Conservation (phyloP, 2,797 vertebrate genomes). For the Varecia variegata region DNA sequence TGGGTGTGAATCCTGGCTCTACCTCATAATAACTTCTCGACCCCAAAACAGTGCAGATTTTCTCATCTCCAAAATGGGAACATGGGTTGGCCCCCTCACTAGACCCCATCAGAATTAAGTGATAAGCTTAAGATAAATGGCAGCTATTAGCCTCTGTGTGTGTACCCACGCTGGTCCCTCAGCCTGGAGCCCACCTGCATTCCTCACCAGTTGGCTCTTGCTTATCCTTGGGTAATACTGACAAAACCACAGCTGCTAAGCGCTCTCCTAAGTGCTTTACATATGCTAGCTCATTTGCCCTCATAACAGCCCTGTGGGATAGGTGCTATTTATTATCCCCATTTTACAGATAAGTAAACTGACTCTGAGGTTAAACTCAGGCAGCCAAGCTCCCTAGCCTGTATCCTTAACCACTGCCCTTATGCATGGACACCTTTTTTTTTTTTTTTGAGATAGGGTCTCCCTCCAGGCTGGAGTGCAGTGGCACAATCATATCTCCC, state of each 20-base stretch:
- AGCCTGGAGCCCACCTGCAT: background rate
- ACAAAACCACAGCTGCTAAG: background rate
- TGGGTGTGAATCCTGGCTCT: background rate
- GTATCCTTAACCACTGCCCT: background rate
- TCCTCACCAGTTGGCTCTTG: background rate
- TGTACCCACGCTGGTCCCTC: background rate
- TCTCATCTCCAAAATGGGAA: background rate
- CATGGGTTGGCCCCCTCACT: background rate
- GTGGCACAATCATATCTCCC: background rate
- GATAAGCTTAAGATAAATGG: background rate
- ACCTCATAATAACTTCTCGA: background rate
- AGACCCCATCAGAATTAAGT: background rate
- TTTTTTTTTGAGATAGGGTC: no score
- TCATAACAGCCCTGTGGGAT: background rate
- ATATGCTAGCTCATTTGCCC: background rate
- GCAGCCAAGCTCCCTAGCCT: background rate
- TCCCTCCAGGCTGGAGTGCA: no score
- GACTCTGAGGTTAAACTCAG: background rate
- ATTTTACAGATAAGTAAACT: conserved; percentile 24
- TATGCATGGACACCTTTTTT: background rate
- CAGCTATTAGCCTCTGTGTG: background rate
- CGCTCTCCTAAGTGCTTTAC: background rate
- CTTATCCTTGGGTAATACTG: background rate
- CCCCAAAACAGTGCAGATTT: background rate
- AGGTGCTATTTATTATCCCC: background rate